Evolutionary conservation across 2,113 vertebrate species (phyloP).

Genomic region (Oxyruncus cristatus): DNA sequence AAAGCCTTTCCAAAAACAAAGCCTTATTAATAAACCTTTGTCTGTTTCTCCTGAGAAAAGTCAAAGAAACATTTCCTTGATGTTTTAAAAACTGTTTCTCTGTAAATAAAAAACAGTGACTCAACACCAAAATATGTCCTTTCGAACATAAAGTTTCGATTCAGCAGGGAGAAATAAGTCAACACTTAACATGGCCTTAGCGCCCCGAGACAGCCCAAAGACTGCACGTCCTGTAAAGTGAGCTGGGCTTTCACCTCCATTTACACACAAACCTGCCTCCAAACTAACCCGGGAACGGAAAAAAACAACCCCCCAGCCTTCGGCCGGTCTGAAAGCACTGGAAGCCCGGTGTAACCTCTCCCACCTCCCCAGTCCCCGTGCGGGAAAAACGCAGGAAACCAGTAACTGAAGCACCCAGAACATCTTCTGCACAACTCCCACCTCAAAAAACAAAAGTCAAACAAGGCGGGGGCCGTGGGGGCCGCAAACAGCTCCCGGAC

Average conservation of each 20-base stretch:
- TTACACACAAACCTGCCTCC: not conserved
- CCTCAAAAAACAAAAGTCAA: not conserved
- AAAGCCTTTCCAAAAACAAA: not conserved
- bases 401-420: not conserved
- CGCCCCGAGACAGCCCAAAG: not conserved
- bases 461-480: too few relatives aligned
- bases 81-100: not conserved
- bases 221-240: rapidly evolving
- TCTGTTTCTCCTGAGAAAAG: not conserved
- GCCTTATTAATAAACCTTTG: not conserved
- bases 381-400: not conserved
- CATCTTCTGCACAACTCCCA: not conserved
- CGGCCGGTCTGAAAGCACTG: not conserved
- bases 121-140: not conserved
- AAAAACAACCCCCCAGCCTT: not conserved
- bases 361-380: not conserved
- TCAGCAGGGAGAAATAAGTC: not conserved
- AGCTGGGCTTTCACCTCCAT: not conserved
- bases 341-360: not conserved
- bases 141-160: not conserved
- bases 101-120: not conserved
- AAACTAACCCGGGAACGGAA: not conserved
- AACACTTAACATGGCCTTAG: not conserved
- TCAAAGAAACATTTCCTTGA: not conserved
- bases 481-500: not conserved